Conservation (phyloP, 2,888 invertebrate species). For the Rotaria magnacalcarata region DNA sequence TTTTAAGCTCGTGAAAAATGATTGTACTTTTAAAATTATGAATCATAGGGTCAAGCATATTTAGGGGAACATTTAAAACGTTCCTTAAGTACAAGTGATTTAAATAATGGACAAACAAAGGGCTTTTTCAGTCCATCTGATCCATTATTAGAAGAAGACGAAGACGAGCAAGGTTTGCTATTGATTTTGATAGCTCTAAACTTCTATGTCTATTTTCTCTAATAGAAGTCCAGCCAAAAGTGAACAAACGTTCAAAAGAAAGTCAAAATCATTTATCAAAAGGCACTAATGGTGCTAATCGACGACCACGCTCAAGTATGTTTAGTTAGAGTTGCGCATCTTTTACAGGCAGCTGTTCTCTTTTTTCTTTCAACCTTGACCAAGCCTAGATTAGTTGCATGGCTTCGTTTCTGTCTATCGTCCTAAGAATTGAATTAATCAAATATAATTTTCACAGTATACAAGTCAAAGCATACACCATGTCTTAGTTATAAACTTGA, state of each 20-base stretch:
- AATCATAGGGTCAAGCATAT: neutral
- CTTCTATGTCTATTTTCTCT: neutral
- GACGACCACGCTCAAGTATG: neutral
- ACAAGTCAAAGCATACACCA: too few species aligned
- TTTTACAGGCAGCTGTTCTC: too few species aligned
- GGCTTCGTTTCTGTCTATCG: too few species aligned
- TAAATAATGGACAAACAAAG: neutral
- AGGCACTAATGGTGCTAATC: neutral
- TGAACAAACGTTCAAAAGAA: neutral
- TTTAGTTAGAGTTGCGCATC: neutral
- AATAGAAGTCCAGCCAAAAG: neutral
- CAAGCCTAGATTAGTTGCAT: too few species aligned
- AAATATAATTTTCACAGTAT: too few species aligned
- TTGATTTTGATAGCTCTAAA: neutral
- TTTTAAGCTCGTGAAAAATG: neutral
- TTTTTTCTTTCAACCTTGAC: too few species aligned
- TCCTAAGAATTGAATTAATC: too few species aligned
- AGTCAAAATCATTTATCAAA: neutral
- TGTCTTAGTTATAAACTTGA: too few species aligned
- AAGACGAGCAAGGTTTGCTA: neutral
- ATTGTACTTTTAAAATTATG: neutral
- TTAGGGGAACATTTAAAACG: slow-evolving; percentile 38
- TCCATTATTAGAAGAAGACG: slow-evolving; percentile 7
- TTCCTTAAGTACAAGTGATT: slow-evolving; percentile 39
- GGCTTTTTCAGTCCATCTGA: neutral